A percentile compares a stretch with the other conserved stretches of the same genome.
Evolutionary conservation across 1,140 invertebrate species (phyloP).

Genomic region (Protaetia brevitarsis): DNA sequence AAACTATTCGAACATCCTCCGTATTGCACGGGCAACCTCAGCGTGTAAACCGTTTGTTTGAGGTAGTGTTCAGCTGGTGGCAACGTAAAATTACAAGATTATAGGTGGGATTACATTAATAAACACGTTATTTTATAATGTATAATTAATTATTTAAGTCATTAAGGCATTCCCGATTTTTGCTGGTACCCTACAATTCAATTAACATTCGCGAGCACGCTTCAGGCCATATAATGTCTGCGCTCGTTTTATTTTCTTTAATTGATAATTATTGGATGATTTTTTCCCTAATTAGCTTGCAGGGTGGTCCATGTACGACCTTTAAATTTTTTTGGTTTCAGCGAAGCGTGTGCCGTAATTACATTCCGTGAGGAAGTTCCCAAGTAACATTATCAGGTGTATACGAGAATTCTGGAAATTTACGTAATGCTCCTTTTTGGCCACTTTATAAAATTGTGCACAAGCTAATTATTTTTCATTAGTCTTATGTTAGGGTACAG

Average conservation of each 20-base stretch:
- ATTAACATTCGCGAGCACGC: conserved; percentile 32
- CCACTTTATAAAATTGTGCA: background rate
- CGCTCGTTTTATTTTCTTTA: conserved; percentile 35
- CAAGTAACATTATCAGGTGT: background rate
- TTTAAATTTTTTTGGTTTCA: background rate
- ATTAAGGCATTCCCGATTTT: conserved; percentile 29
- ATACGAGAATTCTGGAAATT: conserved; percentile 9
- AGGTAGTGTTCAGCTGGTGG: background rate
- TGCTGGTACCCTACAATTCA: conserved; percentile 29
- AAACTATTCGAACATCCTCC: background rate
- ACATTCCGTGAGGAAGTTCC: background rate
- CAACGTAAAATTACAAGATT: conserved; percentile 19
- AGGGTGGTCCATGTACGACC: conserved; percentile 22
- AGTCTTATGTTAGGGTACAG: background rate
- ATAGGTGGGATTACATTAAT: conserved; percentile 25
- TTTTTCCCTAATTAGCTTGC: conserved; percentile 35
- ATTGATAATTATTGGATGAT: conserved; percentile 39
- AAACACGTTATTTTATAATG: conserved; percentile 28
- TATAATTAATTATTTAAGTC: conserved; percentile 32
- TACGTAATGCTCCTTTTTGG: background rate
- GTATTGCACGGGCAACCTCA: background rate
- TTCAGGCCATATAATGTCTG: conserved; percentile 24
- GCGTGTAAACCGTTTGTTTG: background rate
- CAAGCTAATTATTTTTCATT: background rate
- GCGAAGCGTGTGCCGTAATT: background rate